Base-by-base conservation (phyloP, 2,888 invertebrate genomes). In the Exocentrus adspersus region DNA sequence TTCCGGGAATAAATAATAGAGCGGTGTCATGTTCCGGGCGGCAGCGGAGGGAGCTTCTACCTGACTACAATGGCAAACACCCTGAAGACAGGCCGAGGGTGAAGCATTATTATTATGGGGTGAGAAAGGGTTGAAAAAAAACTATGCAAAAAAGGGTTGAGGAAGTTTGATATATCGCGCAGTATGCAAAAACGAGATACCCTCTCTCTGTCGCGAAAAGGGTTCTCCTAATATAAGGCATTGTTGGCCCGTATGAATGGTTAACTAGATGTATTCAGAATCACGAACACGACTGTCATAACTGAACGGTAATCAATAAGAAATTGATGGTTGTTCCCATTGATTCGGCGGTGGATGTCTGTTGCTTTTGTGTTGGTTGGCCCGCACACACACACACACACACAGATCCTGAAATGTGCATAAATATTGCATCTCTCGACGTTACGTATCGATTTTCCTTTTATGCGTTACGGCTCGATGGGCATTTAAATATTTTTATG, bases 261-360 rank as follows among this genome's bases (percentile, higher is more conserved):
- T 77, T 83, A 83, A 83, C 83, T 82, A 83, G 83, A 81, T 81
- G 82, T 81, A 82, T 82, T 82, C 82, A 82, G 72, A 74, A 79
- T 79, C 80, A 80, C 81, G 81, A 80, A 81, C 79, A 73, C 78
- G 77, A 80, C 79, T 82, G 82, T 82, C 82, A 82, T 81, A 82
- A 82, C 82, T 73, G 81, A 81, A 81, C 78, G 80, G 79, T 79
- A 81, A 82, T 82, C 82, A 82, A 82, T 82, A 78, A 79, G 77
- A 80, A 80, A 82, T 82, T 81, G 82, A 82, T 81, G 79, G 78
- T 77, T 51, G 66, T 75, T 75, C 73, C 77, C 76, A 78, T 77
- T 77, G 77, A 78, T 78, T 75, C 69, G 60, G 69, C 69, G 60
- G 69, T 70, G 60, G 69, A 71, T 73, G 69, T 78, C 73, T 76